These are phyloP conservation scores for Meloidogyne exigua DNA, from an alignment of 1,140 invertebrate genomes.

Conservation along the genomic window DNA sequence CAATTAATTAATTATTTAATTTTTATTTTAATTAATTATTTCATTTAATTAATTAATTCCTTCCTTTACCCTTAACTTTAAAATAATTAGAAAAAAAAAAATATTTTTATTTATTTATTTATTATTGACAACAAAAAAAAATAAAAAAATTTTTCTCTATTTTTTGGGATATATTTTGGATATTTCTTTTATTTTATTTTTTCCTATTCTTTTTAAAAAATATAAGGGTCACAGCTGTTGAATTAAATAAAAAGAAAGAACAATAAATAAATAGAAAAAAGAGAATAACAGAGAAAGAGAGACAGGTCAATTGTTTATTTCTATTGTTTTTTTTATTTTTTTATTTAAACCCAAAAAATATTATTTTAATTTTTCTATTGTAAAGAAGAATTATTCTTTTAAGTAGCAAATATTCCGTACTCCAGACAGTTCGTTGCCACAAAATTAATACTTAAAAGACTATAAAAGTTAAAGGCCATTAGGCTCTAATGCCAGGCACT, in stretches of 20 bases:
- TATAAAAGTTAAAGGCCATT: too few relatives aligned
- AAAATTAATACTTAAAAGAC: too few relatives aligned
- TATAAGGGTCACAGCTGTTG: not conserved
- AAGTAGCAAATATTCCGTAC: too few relatives aligned
- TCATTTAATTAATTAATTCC: not conserved
- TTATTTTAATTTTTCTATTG: too few relatives aligned
- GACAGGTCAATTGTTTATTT: not conserved
- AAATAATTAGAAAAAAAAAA: not conserved
- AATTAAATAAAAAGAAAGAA: not conserved
- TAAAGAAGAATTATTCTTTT: too few relatives aligned
- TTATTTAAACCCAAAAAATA: too few relatives aligned
- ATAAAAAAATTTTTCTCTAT: not conserved
- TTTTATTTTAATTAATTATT: not conserved
- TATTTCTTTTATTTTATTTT: not conserved
- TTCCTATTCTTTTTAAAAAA: not conserved
- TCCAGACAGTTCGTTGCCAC: too few relatives aligned
- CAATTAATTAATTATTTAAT: too few relatives aligned
- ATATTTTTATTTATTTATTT: not conserved
- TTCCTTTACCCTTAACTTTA: not conserved
- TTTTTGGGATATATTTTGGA: not conserved
- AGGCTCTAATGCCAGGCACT: too few relatives aligned
- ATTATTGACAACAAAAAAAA: too few relatives aligned
- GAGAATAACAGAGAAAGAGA: not conserved
- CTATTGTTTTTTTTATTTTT: not conserved
- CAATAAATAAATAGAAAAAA: not conserved